A percentile compares a stretch with the other conserved stretches of the same genome.
Evolutionary conservation across 2,888 invertebrate genomes (phyloP).

Genomic region (Rapana venosa): DNA sequence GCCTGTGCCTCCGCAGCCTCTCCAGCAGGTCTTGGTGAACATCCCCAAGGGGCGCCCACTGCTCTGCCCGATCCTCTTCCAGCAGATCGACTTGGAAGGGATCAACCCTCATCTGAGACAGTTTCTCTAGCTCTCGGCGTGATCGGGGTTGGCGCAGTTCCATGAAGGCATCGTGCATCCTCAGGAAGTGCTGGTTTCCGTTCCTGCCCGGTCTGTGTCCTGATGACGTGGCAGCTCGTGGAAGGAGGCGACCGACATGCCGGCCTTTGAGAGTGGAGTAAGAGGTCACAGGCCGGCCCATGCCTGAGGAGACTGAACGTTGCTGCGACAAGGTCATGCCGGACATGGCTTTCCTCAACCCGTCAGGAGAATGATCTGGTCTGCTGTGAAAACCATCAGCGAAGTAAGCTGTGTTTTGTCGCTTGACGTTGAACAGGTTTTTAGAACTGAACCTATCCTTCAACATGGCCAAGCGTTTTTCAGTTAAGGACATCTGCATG

Average conservation of each 20-base stretch:
- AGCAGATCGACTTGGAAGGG: background rate
- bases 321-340: background rate
- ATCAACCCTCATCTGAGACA: constrained; percentile 34
- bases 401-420: background rate
- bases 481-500: background rate
- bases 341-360: background rate
- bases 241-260: background rate
- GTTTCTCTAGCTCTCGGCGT: constrained; percentile 44
- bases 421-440: constrained; percentile 46
- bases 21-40: constrained; percentile 9
- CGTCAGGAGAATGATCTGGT: background rate
- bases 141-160: constrained; percentile 39
- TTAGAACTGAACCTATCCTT: constrained; percentile 46
- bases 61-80: constrained; percentile 19
- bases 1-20: background rate
- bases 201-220: background rate
- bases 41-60: background rate
- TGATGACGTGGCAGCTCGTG: constrained; percentile 34
- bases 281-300: constrained; percentile 11
- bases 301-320: background rate
- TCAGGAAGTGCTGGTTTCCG: background rate
- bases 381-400: background rate
- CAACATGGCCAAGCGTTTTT: constrained; percentile 37
- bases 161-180: background rate
- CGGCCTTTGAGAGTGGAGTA: background rate